Base-by-base conservation (phyloP, 1,140 invertebrate species). In the Pogonomyrmex barbatus region DNA sequence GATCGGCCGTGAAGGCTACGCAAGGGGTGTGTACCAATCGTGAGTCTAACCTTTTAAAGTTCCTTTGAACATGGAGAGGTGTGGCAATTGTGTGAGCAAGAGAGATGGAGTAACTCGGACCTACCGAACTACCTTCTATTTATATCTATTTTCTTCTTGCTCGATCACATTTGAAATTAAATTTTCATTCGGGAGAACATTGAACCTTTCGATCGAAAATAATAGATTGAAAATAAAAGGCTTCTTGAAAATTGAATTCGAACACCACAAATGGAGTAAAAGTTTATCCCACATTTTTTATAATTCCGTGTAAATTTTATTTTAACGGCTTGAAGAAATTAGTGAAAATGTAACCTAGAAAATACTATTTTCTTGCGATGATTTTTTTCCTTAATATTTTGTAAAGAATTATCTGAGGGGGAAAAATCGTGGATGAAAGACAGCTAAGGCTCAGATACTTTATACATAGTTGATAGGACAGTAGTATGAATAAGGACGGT, bases 31-130 rank as follows among this genome's bases (percentile, higher is more conserved):
- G 86, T 75, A 78, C 63, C 30, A 39, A 68, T 56, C 52, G 81
- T 82, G 81, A 76, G 52, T 47, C 14, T 84, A 73, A 84, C 86
- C 81, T 87, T 87, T 87, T 50, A 47, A 39, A 8, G 42, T 39
- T 45, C 36, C 9, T 30, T 50, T 76, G 36, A 58, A 47, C 60
- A 24, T 54, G 17, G 8, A 79, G 12, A 79, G 77, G 62, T 68
- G 62, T 68, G 54, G 79, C 54, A 70, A 39, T 54, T n/a, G 30
- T 17, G 17, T 73, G 79, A 45, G 36, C 54, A 14, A 83, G 65
- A 82, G 47, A 58, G 9, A 47, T 68, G 60, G 9, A n/a, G 30
- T 82, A 70, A 10, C 17, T 75, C n/a, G 5, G 14, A 4, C 2
- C 0, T 52, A 68, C 36, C 14, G 12, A 79, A 42, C 3, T 4